Evolutionary conservation across 2,888 invertebrate genomes (phyloP).

Genomic region (Halictus quadricinctus): DNA sequence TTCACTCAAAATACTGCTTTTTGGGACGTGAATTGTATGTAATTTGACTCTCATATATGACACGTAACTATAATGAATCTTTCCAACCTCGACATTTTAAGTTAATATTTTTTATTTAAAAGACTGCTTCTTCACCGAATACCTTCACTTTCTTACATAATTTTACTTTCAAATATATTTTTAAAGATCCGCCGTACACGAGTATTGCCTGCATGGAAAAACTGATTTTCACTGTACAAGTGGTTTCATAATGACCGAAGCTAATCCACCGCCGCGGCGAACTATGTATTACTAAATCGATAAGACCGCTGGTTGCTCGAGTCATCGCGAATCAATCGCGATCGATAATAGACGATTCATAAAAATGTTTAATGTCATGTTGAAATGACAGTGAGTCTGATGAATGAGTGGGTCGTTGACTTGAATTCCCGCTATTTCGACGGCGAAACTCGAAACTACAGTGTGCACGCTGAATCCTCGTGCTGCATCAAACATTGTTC

Average conservation of each 20-base stretch:
- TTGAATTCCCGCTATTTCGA: conserved; percentile 49
- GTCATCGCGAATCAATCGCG: neutral
- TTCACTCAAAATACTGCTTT: no score
- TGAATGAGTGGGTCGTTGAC: conserved; percentile 49
- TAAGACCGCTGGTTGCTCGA: neutral
- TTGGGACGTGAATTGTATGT: no score
- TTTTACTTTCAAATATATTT: neutral
- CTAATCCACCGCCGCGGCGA: neutral
- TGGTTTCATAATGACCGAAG: neutral
- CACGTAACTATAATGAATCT: no score
- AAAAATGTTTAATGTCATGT: conserved; percentile 8
- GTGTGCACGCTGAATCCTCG: neutral
- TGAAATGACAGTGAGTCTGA: conserved; percentile 3
- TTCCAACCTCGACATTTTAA: no score
- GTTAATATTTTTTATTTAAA: no score
- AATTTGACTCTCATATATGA: no score
- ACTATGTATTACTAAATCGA: neutral
- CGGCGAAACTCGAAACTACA: neutral
- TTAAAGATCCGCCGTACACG: neutral
- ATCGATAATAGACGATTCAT: neutral
- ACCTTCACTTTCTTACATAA: no score
- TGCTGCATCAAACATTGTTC: neutral
- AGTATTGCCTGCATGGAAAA: neutral
- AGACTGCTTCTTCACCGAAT: no score
- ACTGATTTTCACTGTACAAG: neutral